phyloP scores from a whole-genome alignment of 2,888 invertebrate genomes.

The Caenorhabditis sulstoni region DNA sequence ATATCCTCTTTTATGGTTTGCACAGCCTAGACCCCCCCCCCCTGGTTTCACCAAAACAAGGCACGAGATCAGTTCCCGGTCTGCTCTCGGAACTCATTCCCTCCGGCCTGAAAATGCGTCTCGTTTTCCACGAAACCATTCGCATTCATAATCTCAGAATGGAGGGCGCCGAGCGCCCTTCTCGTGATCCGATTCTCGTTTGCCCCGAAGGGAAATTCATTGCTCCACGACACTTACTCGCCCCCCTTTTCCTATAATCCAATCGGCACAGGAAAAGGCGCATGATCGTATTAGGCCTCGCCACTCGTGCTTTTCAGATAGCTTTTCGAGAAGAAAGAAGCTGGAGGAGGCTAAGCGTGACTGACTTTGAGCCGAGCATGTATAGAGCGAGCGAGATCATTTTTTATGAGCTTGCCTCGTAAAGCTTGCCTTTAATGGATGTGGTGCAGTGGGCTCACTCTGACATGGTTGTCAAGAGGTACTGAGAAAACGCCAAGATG shows the following conservation, averaged over 20 bases:
- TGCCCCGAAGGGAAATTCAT: background rate
- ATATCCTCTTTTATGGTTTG: no score
- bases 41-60: no score
- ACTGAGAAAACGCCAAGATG: background rate
- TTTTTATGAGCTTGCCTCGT: conserved; percentile 19
- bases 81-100: no score
- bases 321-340: background rate
- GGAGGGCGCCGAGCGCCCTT: no score
- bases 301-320: conserved; percentile 1
- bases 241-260: conserved; percentile 13
- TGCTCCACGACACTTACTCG: conserved; percentile 1
- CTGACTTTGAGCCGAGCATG: background rate
- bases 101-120: no score
- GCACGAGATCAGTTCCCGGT: no score
- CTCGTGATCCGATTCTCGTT: background rate
- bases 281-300: conserved; percentile 31
- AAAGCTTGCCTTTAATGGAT: conserved; percentile 3
- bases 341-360: background rate
- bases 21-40: no score
- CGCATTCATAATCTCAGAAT: no score
- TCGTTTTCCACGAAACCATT: no score
- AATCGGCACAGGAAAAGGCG: conserved; percentile 24
- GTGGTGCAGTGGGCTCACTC: background rate
- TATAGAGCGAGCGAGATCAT: background rate
- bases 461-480: conserved; percentile 16